phyloP scores from a whole-genome alignment of 1,140 invertebrate genomes.

The Aphis gossypii region DNA sequence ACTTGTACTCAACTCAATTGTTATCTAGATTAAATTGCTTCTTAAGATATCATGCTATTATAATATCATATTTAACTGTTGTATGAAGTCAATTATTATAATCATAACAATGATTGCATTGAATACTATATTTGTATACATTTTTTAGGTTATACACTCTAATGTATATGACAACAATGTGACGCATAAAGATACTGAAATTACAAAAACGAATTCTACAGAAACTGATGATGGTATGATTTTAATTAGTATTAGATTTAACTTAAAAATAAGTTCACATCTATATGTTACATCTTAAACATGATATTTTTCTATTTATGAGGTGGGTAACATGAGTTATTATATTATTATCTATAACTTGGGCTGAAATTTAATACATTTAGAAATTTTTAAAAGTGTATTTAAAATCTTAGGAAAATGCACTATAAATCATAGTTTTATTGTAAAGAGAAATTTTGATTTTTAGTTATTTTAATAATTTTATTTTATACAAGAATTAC shows the following conservation, averaged over 20 bases:
- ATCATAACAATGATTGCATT: neutral
- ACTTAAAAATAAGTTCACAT: neutral
- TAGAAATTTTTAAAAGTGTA: no score
- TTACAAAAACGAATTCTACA: neutral
- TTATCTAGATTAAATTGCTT: neutral
- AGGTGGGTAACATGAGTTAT: neutral
- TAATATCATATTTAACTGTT: neutral
- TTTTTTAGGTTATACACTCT: constrained; percentile 24
- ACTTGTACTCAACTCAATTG: neutral
- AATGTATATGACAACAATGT: constrained; percentile 26
- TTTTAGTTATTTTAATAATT: no score
- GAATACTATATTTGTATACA: neutral
- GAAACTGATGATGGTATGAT: constrained; percentile 45
- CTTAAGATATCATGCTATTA: neutral
- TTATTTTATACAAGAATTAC: no score
- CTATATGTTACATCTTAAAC: neutral
- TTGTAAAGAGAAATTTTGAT: no score
- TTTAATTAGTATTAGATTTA: constrained; percentile 9
- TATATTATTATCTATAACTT: neutral
- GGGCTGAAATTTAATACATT: no score
- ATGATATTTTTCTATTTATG: neutral
- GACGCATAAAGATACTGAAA: neutral
- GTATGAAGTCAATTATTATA: neutral
- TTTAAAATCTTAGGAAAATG: no score
- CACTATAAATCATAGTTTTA: no score